Conservation (phyloP, 2,888 invertebrate genomes). For the Tetranychus truncatus region DNA sequence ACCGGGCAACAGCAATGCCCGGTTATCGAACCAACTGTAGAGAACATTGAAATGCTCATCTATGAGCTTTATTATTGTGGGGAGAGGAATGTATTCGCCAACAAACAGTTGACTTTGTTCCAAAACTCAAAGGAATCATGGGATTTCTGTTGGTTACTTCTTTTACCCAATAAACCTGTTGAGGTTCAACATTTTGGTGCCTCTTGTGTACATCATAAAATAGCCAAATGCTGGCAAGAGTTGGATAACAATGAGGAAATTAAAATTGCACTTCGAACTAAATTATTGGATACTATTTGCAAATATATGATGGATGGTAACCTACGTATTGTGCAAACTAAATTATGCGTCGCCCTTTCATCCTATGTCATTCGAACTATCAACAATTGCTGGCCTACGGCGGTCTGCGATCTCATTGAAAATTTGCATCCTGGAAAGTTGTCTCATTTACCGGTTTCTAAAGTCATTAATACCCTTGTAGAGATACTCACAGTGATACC, state of each 20-base stretch:
- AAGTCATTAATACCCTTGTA: conserved; percentile 48
- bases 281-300: conserved; percentile 55
- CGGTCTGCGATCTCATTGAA: conserved; percentile 53
- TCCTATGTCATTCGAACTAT: conserved; percentile 56
- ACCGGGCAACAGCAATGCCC: background rate
- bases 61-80: conserved; percentile 42
- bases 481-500: conserved; percentile 70
- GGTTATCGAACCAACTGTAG: conserved; percentile 8
- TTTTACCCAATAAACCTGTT: conserved; percentile 40
- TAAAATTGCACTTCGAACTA: conserved; percentile 54
- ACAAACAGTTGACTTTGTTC: conserved; percentile 64
- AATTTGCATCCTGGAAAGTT: conserved; percentile 41
- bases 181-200: conserved; percentile 89
- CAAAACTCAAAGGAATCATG: conserved; percentile 74
- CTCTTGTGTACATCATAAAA: conserved; percentile 67
- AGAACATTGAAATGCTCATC: conserved; percentile 29
- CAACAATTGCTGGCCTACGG: conserved; percentile 42
- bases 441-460: conserved; percentile 42
- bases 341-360: conserved; percentile 67
- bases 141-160: conserved; percentile 75
- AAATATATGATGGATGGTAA: conserved; percentile 61
- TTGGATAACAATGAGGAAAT: conserved; percentile 59
- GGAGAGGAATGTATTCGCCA: conserved; percentile 53
- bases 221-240: conserved; percentile 69
- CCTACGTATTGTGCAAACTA: conserved; percentile 49